Percentiles rank a stretch among this genome's conserved stretches.
phyloP scores from a whole-genome alignment of 2,888 invertebrate species.

The Holacanthella duospinosa region DNA sequence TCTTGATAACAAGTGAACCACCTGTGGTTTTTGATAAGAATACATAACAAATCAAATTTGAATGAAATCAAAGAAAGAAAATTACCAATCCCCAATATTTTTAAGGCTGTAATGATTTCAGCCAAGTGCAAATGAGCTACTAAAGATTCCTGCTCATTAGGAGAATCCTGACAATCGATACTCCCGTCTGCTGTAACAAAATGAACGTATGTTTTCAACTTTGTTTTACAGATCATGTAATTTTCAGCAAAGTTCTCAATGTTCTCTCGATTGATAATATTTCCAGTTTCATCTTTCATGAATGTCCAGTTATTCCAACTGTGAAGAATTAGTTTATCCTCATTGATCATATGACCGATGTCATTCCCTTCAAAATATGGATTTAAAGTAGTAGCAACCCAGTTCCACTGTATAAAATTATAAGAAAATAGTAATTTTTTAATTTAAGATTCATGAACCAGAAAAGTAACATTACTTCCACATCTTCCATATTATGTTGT shows the following conservation, averaged over 20 bases:
- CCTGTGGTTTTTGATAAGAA: too few species aligned
- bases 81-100: conserved; percentile 52
- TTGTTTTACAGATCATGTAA: conserved; percentile 30
- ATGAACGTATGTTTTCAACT: conserved; percentile 16
- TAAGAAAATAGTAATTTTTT: neutral
- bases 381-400: conserved; percentile 78
- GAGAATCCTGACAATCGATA: conserved; percentile 71
- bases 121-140: conserved; percentile 71
- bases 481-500: conserved; percentile 39
- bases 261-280: conserved; percentile 62
- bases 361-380: conserved; percentile 85
- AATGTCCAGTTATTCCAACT: conserved; percentile 76
- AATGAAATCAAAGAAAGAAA: neutral
- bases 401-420: conserved; percentile 56
- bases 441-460: conserved; percentile 11
- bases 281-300: conserved; percentile 73
- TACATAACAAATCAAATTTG: neutral
- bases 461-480: conserved; percentile 7
- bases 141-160: conserved; percentile 72
- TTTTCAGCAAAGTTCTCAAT: conserved; percentile 49
- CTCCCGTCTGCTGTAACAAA: conserved; percentile 90
- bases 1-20: conserved; percentile 73
- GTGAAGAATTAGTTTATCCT: conserved; percentile 71
- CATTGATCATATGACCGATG: conserved; percentile 60
- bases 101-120: conserved; percentile 67